Evolutionary conservation across 2,797 vertebrate genomes (phyloP), one percentile per base, ranked within the genome.

Genomic region (Picus viridis): DNA sequence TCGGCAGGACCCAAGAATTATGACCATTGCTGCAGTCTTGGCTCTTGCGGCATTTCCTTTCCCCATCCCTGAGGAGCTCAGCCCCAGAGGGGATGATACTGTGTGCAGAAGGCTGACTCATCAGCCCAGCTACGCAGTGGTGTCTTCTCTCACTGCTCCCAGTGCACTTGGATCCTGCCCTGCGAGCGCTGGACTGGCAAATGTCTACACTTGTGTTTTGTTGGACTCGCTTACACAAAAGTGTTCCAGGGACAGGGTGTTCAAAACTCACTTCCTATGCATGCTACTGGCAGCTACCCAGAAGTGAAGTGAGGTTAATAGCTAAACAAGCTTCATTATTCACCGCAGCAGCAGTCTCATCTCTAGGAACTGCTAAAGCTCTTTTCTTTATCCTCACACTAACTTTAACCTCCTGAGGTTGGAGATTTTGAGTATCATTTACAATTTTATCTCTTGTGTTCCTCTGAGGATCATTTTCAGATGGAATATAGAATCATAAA

Each of bases 261-360:
- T 88, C 92, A 88, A 72, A 68, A 78, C 39, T 79, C 49, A 78
- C 1, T 86, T 71, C 56, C 24, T 64, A 0, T 51, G 49, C 54
- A 53, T 77, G 26, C 8, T 18, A 9, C 53, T 57, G 70, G 62
- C 53, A 89, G 76, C 75, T 87, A 20, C 64, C 29, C 53, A 69
- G 27, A 89, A 70, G 70, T 83, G 32, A 85, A 72, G 39, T 51
- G 71, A 95, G 64, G 75, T 90, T 91, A 93, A 87, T 91, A 80
- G 79, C 72, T 89, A 88, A 90, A 78, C 34, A 83, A 69, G 43
- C 47, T 68, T 22, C 22, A 12, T 54, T 71, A 39, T 67, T 88
- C n/a, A 39, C 85, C 93, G 67, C 23, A 85, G 75, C 43, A 76
- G 51, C 26, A 51, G 34, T 63, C 16, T 69, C 27, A 24, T 56